Percentiles rank a stretch among this genome's conserved stretches.
These are phyloP conservation scores for Graphium colonna DNA, from an alignment of 2,888 invertebrate species.

Conservation along the genomic window DNA sequence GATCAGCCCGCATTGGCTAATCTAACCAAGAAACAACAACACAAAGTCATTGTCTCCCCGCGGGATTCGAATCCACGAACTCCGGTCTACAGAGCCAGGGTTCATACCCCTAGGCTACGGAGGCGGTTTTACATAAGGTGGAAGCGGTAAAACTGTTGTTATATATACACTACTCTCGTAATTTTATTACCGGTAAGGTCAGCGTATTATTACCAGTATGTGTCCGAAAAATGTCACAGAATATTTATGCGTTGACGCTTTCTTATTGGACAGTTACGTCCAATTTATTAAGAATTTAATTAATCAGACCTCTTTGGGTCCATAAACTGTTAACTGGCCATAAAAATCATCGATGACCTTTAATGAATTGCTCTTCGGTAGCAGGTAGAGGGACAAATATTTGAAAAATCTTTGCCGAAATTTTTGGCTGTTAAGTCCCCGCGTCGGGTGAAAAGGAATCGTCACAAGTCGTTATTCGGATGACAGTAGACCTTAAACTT, in stretches of 20 bases:
- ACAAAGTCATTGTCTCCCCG: too few relatives aligned
- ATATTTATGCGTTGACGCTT: conserved; percentile 21
- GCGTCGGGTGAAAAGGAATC: conserved; percentile 34
- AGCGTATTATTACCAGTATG: too few relatives aligned
- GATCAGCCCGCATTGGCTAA: too few relatives aligned
- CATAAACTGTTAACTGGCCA: conserved; percentile 61
- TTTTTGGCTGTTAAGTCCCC: conserved; percentile 54
- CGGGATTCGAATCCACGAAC: too few relatives aligned
- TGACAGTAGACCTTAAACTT: conserved; percentile 47
- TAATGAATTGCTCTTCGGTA: conserved; percentile 72
- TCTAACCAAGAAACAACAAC: too few relatives aligned
- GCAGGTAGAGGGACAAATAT: conserved; percentile 60
- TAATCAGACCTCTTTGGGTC: conserved; percentile 53
- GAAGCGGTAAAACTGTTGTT: too few relatives aligned
- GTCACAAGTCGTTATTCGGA: conserved; percentile 33
- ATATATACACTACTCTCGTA: too few relatives aligned
- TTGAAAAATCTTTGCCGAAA: conserved; percentile 53
- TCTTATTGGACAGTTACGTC: conserved; percentile 42
- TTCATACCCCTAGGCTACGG: too few relatives aligned
- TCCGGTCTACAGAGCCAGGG: too few relatives aligned
- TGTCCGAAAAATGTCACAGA: conserved; percentile 36
- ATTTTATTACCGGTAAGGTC: too few relatives aligned
- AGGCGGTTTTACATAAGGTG: too few relatives aligned
- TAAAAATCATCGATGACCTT: conserved; percentile 66
- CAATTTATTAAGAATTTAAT: conserved; percentile 63